Evolutionary conservation across 2,797 vertebrate species (phyloP), one percentile per base, ranked within the genome.

Genomic region (Australoheros facetus): DNA sequence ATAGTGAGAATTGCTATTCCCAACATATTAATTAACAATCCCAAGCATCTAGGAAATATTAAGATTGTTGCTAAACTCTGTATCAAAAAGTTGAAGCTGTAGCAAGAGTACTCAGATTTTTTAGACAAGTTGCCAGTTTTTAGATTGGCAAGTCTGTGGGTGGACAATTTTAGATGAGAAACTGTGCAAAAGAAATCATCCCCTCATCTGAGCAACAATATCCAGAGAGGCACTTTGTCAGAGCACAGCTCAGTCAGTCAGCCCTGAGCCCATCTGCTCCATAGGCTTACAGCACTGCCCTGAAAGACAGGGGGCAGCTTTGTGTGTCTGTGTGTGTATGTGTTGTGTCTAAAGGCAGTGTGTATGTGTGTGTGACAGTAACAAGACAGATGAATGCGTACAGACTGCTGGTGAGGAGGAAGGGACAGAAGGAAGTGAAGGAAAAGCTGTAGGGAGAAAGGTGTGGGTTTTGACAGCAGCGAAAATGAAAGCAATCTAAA

Each of bases 401-500:
- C 71, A 81, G 75, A 75, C 56, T 80, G 79, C 62, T 69, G 77
- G 73, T 69, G 74, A 82, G 66, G 80, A 87, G 82, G 79, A 84
- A 76, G 72, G 60, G 71, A 82, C 75, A 76, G 76, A 55, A 80
- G 83, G 85, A 88, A 82, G 82, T 69, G 82, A 73, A 42, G 83
- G 77, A 57, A 83, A 81, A 84, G 77, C 79, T 86, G 77, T 70
- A 73, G 66, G 58, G 83, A 80, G 73, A 77, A 87, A 87, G 85
- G 85, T 88, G 89, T 86, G 85, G 88, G 76, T 77, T 87, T 88
- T 75, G 81, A 91, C 81, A 7, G 75, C 75, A 75, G 85, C n/a
- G 87, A 85, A 92, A 92, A 94, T 93, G 78, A 93, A 92, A 93
- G 81, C 78, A 81, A 91, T 92, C 83, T 85, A 45, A 86, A 81